Base-by-base conservation (phyloP, 1,140 invertebrate genomes). In the Leptinotarsa lineolata region DNA sequence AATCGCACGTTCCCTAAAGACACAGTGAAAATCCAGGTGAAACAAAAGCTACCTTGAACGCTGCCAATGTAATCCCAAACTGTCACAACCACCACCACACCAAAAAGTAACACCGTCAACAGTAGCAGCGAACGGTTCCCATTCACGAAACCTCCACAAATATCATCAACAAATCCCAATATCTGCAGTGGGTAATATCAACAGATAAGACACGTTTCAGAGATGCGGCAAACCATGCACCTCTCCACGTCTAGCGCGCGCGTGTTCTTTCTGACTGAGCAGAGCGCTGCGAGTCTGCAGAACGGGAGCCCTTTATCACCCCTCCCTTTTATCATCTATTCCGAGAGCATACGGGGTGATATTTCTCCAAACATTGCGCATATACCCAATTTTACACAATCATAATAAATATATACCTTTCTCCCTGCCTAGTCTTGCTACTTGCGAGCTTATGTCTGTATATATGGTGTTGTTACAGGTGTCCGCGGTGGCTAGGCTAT, bases 371-470 rank as follows among this genome's bases (percentile, higher is more conserved):
- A 75, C 74, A 75, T 74, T 76, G 75, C 58, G 70, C 75, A 71
- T 71, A 74, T 76, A 74, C 75, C 78, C 77, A 80, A 80, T 80
- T 80, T 78, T 78, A 75, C 75, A 74, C 77, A 78, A 80, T 80
- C 76, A 77, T 77, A 77, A 77, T 77, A 77, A 77, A 77, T 77
- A 77, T 77, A 68, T 68, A 68, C 66, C 66, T 68, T 68, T 68
- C 66, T 68, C 66, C 44, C 66, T 44, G 30, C 20, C 22, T 64
- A 18, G 22, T 54, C 61, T 64, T 64, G 61, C 66, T 68, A 20
- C 66, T 48, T 20, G 66, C 64, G 45, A 48, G 66, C 45, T 68
- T 68, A 48, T 48, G 39, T 68, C 30, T 68, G 39, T 68, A 64
- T 64, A 30, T 64, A 64, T 30, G 61, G 39, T 68, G 66, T 68